phyloP scores from a whole-genome alignment of 2,113 vertebrate species.

The Indri indri region DNA sequence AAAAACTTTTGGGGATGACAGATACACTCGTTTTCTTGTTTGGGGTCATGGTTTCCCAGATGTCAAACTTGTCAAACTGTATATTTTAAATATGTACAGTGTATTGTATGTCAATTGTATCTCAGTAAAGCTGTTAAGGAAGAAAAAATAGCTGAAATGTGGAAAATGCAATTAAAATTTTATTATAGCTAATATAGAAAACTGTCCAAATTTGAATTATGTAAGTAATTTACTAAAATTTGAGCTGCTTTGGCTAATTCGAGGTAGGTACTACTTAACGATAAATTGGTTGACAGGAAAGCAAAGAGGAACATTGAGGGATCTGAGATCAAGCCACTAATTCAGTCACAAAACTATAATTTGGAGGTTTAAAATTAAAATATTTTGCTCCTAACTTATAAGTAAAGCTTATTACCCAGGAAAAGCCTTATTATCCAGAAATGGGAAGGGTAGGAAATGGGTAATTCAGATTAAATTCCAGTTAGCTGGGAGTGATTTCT shows the following conservation, averaged over 20 bases:
- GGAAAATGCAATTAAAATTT: neutral
- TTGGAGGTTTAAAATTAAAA: neutral
- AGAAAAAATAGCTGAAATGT: neutral
- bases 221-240: constrained; percentile 15
- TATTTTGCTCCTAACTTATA: neutral
- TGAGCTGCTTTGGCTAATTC: neutral
- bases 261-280: neutral
- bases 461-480: neutral
- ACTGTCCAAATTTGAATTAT: neutral
- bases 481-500: neutral
- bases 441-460: neutral
- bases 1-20: neutral
- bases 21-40: neutral
- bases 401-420: neutral
- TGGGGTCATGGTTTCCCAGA: neutral
- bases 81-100: neutral
- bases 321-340: constrained; percentile 12
- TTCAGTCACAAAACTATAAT: neutral
- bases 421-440: neutral
- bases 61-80: neutral
- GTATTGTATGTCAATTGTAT: neutral
- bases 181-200: neutral
- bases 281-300: neutral
- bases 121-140: constrained; percentile 10
- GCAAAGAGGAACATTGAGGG: neutral